Evolutionary conservation across 2,888 invertebrate species (phyloP), one percentile per base, ranked within the genome.

Genomic region (Nymphalis urticae): DNA sequence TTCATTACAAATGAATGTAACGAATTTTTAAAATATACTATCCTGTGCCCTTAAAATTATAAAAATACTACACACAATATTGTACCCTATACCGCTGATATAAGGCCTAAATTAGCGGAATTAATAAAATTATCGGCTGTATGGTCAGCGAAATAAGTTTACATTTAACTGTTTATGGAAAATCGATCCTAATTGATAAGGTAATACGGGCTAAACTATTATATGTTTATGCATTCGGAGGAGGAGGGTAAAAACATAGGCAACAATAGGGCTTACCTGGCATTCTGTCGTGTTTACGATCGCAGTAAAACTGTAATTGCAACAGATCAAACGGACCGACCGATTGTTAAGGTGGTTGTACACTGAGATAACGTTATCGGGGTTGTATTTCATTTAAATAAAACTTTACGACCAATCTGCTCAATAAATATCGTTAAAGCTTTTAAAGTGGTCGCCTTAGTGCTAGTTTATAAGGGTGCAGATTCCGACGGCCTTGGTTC

Each of bases 241-340:
- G 68, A 64, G 54, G 51, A 67, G 70, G 72, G 72, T 70, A 73
- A 73, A 75, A 71, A 58, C 58, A 58, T 42, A 74, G 71, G 62
- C 72, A 81, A 89, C 88, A 89, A 89, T 87, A 79, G 86, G 80
- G 77, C 77, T 82, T 89, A 90, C 90, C 90, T 90, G 88, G 78
- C 83, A 78, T 81, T 82, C 84, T 84, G 85, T 84, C 82, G 77
- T 85, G 82, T 90, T 91, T 89, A 90, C 85, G 86, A 85, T 83
- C 81, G 85, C 85, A 82, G 85, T 89, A 86, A 89, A 90, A 86
- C 84, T 82, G 87, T 90, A 90, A 90, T 90, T 90, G 90, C 85
- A 84, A 80, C 82, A 84, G 86, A 89, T 90, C 90, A 90, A 89
- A 88, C 83, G 82, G 62, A 73, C 88, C 89, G 88, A 79, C 85